Conservation (phyloP, 2,113 vertebrate genomes). For the Prolemur simus region DNA sequence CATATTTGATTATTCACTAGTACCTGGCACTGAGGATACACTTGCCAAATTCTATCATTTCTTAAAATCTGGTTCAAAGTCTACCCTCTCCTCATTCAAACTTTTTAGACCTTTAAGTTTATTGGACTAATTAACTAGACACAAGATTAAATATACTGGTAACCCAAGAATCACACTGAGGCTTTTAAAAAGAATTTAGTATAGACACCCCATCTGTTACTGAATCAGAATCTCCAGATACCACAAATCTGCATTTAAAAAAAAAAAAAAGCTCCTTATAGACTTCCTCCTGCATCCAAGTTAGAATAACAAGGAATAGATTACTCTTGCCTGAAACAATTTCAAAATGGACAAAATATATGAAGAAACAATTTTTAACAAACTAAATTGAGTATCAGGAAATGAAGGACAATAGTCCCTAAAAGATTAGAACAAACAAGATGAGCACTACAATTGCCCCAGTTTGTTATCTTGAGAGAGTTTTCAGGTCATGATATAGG, state of each 20-base stretch:
- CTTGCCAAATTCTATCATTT: not conserved
- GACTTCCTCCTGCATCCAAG: not conserved
- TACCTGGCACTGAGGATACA: not conserved
- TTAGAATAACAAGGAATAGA: not conserved
- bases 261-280: not conserved
- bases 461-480: not conserved
- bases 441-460: not conserved
- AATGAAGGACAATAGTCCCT: not conserved
- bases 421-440: not conserved
- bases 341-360: not conserved
- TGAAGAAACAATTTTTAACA: not conserved
- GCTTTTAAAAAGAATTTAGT: not conserved
- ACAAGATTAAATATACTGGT: not conserved
- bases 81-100: not conserved
- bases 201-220: not conserved
- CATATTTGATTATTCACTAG: not conserved
- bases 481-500: not conserved
- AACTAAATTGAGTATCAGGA: not conserved
- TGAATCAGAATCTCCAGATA: not conserved
- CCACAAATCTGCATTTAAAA: not conserved
- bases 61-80: slow-evolving; percentile 5
- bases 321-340: not conserved
- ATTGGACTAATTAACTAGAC: slow-evolving; percentile 1
- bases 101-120: not conserved
- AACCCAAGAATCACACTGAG: not conserved